Evolutionary conservation across 2,113 vertebrate genomes (phyloP).

Genomic region (Murina feae): DNA sequence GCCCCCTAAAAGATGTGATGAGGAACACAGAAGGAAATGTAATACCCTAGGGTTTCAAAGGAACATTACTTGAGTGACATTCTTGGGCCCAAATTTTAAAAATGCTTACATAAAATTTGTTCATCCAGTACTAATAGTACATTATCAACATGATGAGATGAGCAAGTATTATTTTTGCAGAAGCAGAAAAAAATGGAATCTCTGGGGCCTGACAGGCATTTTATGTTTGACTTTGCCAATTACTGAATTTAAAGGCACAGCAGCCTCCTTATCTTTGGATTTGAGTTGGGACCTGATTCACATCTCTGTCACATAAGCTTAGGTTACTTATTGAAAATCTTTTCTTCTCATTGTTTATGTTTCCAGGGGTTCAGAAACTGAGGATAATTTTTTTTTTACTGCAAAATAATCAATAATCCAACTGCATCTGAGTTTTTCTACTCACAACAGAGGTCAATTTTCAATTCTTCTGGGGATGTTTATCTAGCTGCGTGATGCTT

Average conservation of each 20-base stretch:
- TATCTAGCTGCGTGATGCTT: constrained; percentile 17
- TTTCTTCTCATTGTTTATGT: constrained; percentile 34
- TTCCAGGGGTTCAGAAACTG: not conserved
- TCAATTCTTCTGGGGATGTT: constrained; percentile 48
- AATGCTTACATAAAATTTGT: constrained; percentile 13
- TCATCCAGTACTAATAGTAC: constrained; percentile 42
- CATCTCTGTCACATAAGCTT: constrained; percentile 40
- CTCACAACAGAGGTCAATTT: constrained; percentile 36
- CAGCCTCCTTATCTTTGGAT: constrained; percentile 9
- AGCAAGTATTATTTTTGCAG: constrained; percentile 52
- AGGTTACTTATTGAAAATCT: constrained; percentile 43
- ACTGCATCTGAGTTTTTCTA: constrained; percentile 26
- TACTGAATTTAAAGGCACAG: constrained; percentile 47
- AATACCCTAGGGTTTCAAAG: not conserved
- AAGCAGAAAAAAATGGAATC: constrained; percentile 49
- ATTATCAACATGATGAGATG: constrained; percentile 45
- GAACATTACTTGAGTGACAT: constrained; percentile 16
- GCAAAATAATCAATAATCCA: constrained; percentile 55
- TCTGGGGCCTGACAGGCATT: not conserved
- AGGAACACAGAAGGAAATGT: not conserved
- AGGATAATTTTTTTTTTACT: constrained; percentile 56
- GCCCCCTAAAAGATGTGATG: not conserved
- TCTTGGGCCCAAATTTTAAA: constrained; percentile 20
- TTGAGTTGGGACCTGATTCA: not conserved
- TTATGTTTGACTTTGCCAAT: not conserved